Percentiles rank a stretch among this genome's conserved stretches.
These are phyloP conservation scores for Trichacis sp. DNA, from an alignment of 2,888 invertebrate genomes.

Conservation along the genomic window DNA sequence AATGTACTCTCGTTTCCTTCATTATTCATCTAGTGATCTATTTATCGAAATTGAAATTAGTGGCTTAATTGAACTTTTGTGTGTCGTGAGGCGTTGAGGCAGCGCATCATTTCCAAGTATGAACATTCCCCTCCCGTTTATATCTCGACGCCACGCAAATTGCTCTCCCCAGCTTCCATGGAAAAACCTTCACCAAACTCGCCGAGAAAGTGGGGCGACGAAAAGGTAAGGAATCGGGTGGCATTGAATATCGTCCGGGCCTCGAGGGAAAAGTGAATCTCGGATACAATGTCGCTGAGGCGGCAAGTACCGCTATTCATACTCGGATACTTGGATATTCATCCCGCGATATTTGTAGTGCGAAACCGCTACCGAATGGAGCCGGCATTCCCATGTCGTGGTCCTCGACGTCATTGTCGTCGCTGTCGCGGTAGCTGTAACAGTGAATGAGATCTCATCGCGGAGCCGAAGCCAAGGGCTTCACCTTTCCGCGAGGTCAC, in stretches of 20 bases:
- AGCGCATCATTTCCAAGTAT: too few species aligned
- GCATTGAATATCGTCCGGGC: neutral
- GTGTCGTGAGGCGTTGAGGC: too few species aligned
- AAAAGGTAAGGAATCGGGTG: too few species aligned
- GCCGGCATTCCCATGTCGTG: constrained; percentile 46
- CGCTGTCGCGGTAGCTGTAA: constrained; percentile 41
- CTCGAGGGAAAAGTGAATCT: constrained; percentile 2
- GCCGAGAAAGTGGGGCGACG: too few species aligned
- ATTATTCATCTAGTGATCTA: too few species aligned
- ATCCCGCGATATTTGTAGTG: constrained; percentile 46
- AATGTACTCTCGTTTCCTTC: too few species aligned
- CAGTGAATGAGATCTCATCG: constrained; percentile 52
- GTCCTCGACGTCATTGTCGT: constrained; percentile 39
- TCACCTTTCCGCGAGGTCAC: constrained; percentile 45
- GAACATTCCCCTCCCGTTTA: too few species aligned
- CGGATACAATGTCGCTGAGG: neutral
- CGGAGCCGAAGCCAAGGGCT: constrained; percentile 45
- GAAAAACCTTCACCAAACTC: neutral
- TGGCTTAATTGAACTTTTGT: too few species aligned
- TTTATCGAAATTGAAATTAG: too few species aligned
- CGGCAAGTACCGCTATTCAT: constrained; percentile 50
- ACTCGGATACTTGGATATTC: constrained; percentile 33
- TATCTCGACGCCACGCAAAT: too few species aligned
- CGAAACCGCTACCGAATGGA: constrained; percentile 54
- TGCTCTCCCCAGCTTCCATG: neutral